Base-by-base conservation (phyloP, 2,113 vertebrate genomes). In the Hyperopisus bebe region DNA sequence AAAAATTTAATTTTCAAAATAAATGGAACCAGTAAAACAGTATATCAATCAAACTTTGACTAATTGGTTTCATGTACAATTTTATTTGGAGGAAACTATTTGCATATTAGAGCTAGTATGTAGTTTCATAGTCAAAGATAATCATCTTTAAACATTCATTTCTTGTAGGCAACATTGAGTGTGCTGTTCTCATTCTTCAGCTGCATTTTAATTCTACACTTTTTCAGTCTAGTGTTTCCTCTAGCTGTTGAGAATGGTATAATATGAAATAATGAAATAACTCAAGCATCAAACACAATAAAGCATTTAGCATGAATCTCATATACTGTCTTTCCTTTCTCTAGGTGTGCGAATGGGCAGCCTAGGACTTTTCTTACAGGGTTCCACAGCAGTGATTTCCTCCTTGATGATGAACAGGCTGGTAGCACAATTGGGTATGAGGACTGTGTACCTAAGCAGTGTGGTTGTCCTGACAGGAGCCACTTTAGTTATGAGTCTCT, bases 301-400 rank as follows among this genome's bases (percentile, higher is more conserved):
- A 35, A 77, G 35, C 13, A 42, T 80, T 39, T 35, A 17, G 35
- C 74, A 80, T 42, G 15, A 80, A n/a, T n/a, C 24, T 93, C 46
- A 92, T 11, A 88, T 89, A 87, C 0, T 90, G 62, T 3, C 0
- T 58, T 10, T 4, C 3, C 9, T 91, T 1, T 70, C 35, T 62
- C 21, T 93, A 98, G 97, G 97, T 42, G 95, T 98, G 84, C 96
- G 96, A 1, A 96, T 97, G 96, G 97, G 97, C 51, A 98, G 97
- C 53, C 42, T 98, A 92, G 97, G 97, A 1, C 97, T 98, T 35
- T 98, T 98, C 92, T 95, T 98, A 87, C 97, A 98, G 91, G 97
- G 96, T 0, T 94, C 95, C 92, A 96, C 95, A 13, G 97, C 97
- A 84, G 94, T 97, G 92, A 90, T 96, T 92, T 97, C 96, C 89